A percentile compares a stretch with the other conserved stretches of the same genome.
Conservation (phyloP, 1,140 invertebrate genomes). For the Drosophila repleta region DNA sequence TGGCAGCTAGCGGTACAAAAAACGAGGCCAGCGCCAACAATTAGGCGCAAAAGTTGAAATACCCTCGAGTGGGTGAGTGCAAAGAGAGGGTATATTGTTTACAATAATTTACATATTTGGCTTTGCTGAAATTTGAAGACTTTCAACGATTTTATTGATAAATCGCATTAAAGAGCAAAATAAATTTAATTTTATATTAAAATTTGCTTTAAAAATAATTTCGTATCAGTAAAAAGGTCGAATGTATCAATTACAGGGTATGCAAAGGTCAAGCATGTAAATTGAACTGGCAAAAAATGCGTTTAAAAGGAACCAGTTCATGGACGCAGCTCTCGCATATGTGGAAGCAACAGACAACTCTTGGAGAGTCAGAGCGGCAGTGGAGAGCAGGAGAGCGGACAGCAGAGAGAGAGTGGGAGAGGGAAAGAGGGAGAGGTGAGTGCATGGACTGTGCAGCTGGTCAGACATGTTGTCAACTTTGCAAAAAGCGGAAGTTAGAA, state of each 20-base stretch:
- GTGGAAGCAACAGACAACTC: not conserved
- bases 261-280: not conserved
- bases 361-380: not conserved
- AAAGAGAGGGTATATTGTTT: not conserved
- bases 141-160: too few relatives aligned
- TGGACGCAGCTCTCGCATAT: slow-evolving; percentile 7
- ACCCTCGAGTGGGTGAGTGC: not conserved
- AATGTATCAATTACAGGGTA: not conserved
- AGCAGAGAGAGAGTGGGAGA: not conserved
- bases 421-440: not conserved
- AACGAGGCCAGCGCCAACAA: slow-evolving; percentile 1
- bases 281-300: not conserved
- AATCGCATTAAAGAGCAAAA: too few relatives aligned
- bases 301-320: slow-evolving; percentile 7
- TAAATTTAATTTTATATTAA: too few relatives aligned
- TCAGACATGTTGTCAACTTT: slow-evolving; percentile 77
- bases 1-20: not conserved
- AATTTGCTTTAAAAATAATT: too few relatives aligned
- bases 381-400: not conserved
- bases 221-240: too few relatives aligned
- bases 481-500: slow-evolving; percentile 79
- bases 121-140: too few relatives aligned
- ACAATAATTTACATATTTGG: too few relatives aligned
- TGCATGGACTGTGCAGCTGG: slow-evolving; percentile 25
- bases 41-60: slow-evolving; percentile 11